Evolutionary conservation across 2,888 invertebrate genomes (phyloP).

Genomic region (Atrina japonica): DNA sequence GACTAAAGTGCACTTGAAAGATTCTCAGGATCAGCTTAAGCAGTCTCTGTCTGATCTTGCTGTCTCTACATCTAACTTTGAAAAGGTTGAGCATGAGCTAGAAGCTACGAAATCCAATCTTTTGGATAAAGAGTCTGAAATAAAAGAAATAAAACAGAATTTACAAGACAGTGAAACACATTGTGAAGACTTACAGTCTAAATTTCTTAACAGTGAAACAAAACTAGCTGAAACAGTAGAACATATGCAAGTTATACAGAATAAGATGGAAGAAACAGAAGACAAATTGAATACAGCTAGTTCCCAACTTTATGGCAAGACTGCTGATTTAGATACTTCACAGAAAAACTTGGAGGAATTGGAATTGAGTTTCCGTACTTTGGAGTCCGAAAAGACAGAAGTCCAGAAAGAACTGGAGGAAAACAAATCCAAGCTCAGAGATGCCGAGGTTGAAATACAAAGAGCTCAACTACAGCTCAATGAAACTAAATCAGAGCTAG

Average conservation of each 20-base stretch:
- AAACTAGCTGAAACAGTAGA: background rate
- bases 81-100: background rate
- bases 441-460: background rate
- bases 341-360: background rate
- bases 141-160: slow-evolving; percentile 14
- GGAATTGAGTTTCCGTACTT: background rate
- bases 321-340: background rate
- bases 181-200: slow-evolving; percentile 57
- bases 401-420: background rate
- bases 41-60: slow-evolving; percentile 40
- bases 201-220: slow-evolving; percentile 1
- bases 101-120: too few species aligned
- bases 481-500: background rate
- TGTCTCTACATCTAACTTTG: background rate
- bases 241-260: background rate
- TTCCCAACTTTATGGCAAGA: background rate
- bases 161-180: slow-evolving; percentile 37
- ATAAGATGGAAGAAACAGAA: background rate
- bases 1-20: background rate
- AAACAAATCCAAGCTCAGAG: background rate
- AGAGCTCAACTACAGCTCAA: background rate
- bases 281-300: background rate
- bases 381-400: slow-evolving; percentile 28
- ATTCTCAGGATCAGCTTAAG: slow-evolving; percentile 34
- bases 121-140: background rate